phyloP scores from a whole-genome alignment of 2,888 invertebrate species.

The Hipparchia semele region DNA sequence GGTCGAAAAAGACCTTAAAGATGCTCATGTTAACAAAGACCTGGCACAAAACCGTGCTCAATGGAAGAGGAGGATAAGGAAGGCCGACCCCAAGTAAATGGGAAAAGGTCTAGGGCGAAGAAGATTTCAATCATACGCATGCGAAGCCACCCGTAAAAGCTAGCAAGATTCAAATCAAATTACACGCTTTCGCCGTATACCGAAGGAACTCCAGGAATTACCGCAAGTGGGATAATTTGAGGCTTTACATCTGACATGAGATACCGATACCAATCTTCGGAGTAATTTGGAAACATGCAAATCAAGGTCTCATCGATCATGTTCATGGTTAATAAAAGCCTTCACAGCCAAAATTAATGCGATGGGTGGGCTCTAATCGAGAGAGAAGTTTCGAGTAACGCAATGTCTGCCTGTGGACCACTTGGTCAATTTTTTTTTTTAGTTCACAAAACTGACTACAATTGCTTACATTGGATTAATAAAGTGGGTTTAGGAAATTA shows the following conservation, averaged over 20 bases:
- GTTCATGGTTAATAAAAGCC: slow-evolving; percentile 36
- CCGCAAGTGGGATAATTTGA: slow-evolving; percentile 20
- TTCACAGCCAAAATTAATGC: slow-evolving; percentile 23
- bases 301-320: slow-evolving; percentile 45
- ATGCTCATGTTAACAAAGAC: too few relatives aligned
- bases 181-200: background rate
- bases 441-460: too few relatives aligned
- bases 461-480: too few relatives aligned
- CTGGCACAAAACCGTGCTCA: too few relatives aligned
- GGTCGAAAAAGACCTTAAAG: too few relatives aligned
- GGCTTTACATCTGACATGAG: slow-evolving; percentile 19
- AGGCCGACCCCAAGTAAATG: too few relatives aligned
- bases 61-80: too few relatives aligned
- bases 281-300: slow-evolving; percentile 42
- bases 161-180: slow-evolving; percentile 7
- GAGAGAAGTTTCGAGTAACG: background rate
- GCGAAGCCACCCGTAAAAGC: background rate
- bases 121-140: background rate
- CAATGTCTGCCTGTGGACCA: background rate
- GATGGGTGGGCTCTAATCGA: background rate
- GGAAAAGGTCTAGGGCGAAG: too few relatives aligned
- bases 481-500: too few relatives aligned
- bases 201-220: background rate
- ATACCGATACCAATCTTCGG: slow-evolving; percentile 32
- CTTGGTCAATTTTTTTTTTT: background rate